Evolutionary conservation across 1,140 invertebrate species (phyloP).

Genomic region (Magallana angulata): DNA sequence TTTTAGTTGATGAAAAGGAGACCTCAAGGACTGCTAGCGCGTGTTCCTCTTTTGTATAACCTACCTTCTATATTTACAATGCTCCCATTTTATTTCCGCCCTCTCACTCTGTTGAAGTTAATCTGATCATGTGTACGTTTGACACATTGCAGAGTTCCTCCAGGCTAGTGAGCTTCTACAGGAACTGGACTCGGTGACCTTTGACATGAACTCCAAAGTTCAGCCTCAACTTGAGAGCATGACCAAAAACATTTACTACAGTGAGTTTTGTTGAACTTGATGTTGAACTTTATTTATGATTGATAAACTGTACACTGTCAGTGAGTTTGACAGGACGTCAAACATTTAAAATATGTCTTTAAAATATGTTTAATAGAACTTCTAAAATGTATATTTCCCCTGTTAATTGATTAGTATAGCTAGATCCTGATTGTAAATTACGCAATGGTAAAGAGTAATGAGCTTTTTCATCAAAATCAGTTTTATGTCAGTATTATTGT

Average conservation of each 20-base stretch:
- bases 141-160: slow-evolving; percentile 69
- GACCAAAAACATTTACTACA: slow-evolving; percentile 65
- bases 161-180: slow-evolving; percentile 71
- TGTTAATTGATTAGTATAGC: no score
- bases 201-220: slow-evolving; percentile 69
- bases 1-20: no score
- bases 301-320: no score
- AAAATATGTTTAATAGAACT: no score
- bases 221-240: slow-evolving; percentile 74
- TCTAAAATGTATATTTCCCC: no score
- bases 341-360: not conserved
- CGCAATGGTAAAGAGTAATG: no score
- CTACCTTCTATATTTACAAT: not conserved
- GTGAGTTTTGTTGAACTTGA: not conserved
- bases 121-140: not conserved
- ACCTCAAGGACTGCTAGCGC: no score
- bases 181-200: slow-evolving; percentile 68
- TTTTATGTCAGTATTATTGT: no score
- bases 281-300: no score
- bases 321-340: no score
- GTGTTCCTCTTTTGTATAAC: not conserved
- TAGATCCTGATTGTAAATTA: no score
- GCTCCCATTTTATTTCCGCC: not conserved
- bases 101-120: not conserved
- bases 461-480: no score